Percentiles rank a stretch among this genome's conserved stretches.
These are phyloP conservation scores for Capromys pilorides DNA, from an alignment of 2,797 vertebrate species.

Conservation along the genomic window DNA sequence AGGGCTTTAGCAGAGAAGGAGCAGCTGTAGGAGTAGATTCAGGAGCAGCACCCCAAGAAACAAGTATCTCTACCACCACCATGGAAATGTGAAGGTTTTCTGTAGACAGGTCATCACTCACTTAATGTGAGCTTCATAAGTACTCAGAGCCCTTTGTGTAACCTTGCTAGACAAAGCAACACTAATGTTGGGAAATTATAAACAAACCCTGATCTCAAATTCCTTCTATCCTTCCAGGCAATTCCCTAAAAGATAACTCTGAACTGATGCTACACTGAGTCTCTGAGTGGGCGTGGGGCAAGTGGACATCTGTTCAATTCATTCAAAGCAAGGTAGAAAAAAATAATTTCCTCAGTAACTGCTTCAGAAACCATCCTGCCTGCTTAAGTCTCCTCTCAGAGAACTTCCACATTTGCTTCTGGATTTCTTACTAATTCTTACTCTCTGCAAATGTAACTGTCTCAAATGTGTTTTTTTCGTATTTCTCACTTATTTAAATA, in stretches of 20 bases:
- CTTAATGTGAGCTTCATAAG: constrained; percentile 12
- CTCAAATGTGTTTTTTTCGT: constrained; percentile 4
- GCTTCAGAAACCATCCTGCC: background rate
- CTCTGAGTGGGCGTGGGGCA: background rate
- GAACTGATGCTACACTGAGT: background rate
- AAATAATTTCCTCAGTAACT: background rate
- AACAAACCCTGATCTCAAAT: constrained; percentile 10
- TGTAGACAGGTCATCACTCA: background rate
- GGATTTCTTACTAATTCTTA: background rate
- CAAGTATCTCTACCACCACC: background rate
- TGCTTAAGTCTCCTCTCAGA: background rate
- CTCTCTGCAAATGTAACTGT: background rate
- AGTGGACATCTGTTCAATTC: background rate
- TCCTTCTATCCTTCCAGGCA: constrained; percentile 33
- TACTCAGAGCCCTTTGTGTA: background rate
- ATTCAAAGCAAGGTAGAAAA: background rate
- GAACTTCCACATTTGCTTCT: constrained; percentile 32
- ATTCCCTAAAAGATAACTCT: constrained; percentile 24
- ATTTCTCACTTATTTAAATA: constrained; percentile 31
- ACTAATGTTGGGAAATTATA: background rate
- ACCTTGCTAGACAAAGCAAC: constrained; percentile 35
- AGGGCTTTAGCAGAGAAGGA: constrained; percentile 12
- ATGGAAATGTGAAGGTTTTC: background rate
- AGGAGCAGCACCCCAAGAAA: constrained; percentile 21
- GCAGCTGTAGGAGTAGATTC: background rate